phyloP scores from a whole-genome alignment of 2,797 vertebrate species.

The Telmatherina bonti region DNA sequence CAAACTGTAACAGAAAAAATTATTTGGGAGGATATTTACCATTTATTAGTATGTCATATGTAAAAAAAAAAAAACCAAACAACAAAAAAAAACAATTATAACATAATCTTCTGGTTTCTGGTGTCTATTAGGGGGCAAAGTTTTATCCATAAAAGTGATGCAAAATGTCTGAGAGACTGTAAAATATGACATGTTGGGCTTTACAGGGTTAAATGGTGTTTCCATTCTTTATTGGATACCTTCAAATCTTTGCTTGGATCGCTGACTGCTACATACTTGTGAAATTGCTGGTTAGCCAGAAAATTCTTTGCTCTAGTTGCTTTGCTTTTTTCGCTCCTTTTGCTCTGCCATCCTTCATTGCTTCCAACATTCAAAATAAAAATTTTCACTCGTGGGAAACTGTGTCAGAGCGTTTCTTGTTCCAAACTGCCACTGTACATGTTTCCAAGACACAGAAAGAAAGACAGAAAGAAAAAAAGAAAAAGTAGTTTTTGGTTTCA shows the following conservation, averaged over 20 bases:
- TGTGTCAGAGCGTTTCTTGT: slow-evolving; percentile 8
- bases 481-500: neutral
- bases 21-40: too few species aligned
- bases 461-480: slow-evolving; percentile 19
- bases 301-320: neutral
- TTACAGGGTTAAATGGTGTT: too few species aligned
- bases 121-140: too few species aligned
- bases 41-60: too few species aligned
- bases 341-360: neutral
- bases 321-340: slow-evolving; percentile 1
- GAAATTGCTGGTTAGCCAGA: neutral
- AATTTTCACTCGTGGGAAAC: slow-evolving; percentile 36
- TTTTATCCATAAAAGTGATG: too few species aligned
- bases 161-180: too few species aligned
- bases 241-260: slow-evolving; percentile 23
- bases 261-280: slow-evolving; percentile 16
- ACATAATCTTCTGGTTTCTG: too few species aligned
- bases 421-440: slow-evolving; percentile 11
- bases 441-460: neutral
- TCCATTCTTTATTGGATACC: slow-evolving; percentile 21
- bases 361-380: slow-evolving; percentile 44
- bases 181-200: too few species aligned
- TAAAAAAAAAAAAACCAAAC: too few species aligned
- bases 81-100: too few species aligned
- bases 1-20: too few species aligned